phyloP scores from a whole-genome alignment of 2,797 vertebrate genomes.

The Pitangus sulphuratus region DNA sequence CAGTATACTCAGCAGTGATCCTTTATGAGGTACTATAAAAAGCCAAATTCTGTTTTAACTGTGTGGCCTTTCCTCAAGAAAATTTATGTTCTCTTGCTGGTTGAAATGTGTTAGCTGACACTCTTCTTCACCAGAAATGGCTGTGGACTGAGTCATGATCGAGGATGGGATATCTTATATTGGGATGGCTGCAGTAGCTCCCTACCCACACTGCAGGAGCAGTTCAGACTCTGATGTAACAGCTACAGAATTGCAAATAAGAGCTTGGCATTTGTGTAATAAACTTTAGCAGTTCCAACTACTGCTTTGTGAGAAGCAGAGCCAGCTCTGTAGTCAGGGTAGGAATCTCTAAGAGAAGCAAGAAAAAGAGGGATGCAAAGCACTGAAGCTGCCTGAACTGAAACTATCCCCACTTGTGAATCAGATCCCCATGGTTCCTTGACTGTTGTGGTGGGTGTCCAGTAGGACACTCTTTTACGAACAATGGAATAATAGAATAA shows the following conservation, averaged over 20 bases:
- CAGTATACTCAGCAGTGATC: not conserved
- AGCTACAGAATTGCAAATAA: constrained; percentile 68
- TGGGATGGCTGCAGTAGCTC: constrained; percentile 39
- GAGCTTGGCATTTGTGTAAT: constrained; percentile 66
- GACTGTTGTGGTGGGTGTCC: not conserved
- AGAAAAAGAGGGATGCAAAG: not conserved
- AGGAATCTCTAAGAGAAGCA: constrained; percentile 27
- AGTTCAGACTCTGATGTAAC: constrained; percentile 58
- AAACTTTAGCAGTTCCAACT: constrained; percentile 60
- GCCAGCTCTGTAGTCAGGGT: constrained; percentile 33
- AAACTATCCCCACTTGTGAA: not conserved
- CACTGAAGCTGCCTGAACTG: not conserved
- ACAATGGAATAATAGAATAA: not conserved
- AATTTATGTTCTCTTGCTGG: constrained; percentile 50
- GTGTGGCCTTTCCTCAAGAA: constrained; percentile 43
- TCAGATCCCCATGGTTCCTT: not conserved
- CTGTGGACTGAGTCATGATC: constrained; percentile 62
- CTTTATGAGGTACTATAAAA: constrained; percentile 47
- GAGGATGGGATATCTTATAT: constrained; percentile 41
- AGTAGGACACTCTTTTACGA: not conserved
- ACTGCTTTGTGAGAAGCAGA: constrained; percentile 11
- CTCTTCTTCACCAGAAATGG: constrained; percentile 42
- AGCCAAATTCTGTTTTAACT: constrained; percentile 29
- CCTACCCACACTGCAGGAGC: constrained; percentile 58
- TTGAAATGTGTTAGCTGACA: constrained; percentile 65